phyloP scores from a whole-genome alignment of 2,113 vertebrate species.

The Chaetodon auriga region DNA sequence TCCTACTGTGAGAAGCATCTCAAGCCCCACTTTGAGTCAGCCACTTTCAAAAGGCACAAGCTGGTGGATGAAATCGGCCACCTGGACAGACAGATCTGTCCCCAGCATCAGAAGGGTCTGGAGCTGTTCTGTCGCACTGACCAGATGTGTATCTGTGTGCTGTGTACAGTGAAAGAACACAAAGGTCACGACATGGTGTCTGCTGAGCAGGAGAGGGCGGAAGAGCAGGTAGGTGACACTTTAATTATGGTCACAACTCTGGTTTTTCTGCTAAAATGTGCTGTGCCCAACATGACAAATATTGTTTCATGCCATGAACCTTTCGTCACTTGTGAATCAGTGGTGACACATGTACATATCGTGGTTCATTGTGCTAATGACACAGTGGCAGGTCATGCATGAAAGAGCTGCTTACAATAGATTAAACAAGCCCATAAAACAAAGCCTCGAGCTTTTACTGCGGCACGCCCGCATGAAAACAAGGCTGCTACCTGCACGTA shows the following conservation, averaged over 20 bases:
- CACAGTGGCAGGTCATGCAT: slow-evolving; percentile 14
- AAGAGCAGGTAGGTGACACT: slow-evolving; percentile 81
- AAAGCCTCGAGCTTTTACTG: slow-evolving; percentile 19
- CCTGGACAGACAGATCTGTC: slow-evolving; percentile 84
- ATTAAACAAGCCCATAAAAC: slow-evolving; percentile 47
- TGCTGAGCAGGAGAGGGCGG: slow-evolving; percentile 84
- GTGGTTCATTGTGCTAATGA: neutral
- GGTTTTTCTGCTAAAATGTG: neutral
- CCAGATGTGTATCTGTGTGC: slow-evolving; percentile 81
- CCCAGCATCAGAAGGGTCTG: slow-evolving; percentile 86
- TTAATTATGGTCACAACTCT: neutral
- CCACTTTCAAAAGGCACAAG: slow-evolving; percentile 92
- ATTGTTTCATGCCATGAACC: neutral
- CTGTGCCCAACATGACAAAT: neutral
- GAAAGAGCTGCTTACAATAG: slow-evolving; percentile 12
- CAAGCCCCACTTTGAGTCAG: slow-evolving; percentile 89
- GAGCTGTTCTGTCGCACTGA: slow-evolving; percentile 87
- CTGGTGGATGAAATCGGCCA: slow-evolving; percentile 86
- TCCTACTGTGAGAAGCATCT: slow-evolving; percentile 93
- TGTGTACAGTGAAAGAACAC: slow-evolving; percentile 88
- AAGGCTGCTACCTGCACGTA: slow-evolving; percentile 7
- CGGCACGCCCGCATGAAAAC: slow-evolving; percentile 39
- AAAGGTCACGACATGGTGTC: slow-evolving; percentile 88
- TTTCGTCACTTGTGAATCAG: slow-evolving; percentile 3
- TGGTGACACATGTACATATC: neutral